phyloP scores from a whole-genome alignment of 1,140 invertebrate genomes.

The Megalopta genalis region DNA sequence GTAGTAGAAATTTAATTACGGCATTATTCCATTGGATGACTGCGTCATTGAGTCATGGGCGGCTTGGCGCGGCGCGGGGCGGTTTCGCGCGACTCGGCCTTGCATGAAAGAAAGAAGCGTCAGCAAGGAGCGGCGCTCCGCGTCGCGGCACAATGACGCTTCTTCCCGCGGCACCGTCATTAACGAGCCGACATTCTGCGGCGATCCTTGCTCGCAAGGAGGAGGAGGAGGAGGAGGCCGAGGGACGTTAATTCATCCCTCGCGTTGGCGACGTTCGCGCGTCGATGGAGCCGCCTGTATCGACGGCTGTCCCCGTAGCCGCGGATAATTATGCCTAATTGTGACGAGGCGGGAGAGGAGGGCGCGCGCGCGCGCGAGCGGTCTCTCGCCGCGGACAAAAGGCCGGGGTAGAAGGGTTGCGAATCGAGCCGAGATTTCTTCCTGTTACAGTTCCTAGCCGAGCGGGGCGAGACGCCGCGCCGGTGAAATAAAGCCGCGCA shows the following conservation, averaged over 20 bases:
- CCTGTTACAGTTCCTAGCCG: slow-evolving; percentile 1
- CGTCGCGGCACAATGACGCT: slow-evolving; percentile 24
- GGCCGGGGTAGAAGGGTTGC: slow-evolving; percentile 1
- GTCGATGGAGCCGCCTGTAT: slow-evolving; percentile 26
- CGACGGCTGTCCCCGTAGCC: slow-evolving; percentile 8
- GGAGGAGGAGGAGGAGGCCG: no score
- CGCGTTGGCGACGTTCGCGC: slow-evolving; percentile 12
- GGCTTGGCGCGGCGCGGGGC: neutral
- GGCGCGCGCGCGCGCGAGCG: no score
- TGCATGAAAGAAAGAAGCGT: slow-evolving; percentile 4
- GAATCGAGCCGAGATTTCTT: slow-evolving; percentile 12
- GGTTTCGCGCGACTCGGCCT: no score
- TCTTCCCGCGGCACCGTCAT: slow-evolving; percentile 18
- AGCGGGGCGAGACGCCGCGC: neutral
- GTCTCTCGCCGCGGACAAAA: slow-evolving; percentile 42
- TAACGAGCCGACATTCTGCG: slow-evolving; percentile 26
- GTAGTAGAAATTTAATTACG: slow-evolving; percentile 40
- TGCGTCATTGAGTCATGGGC: slow-evolving; percentile 17
- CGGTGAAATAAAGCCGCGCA: no score
- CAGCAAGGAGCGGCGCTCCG: neutral
- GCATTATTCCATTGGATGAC: slow-evolving; percentile 17
- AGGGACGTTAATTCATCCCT: slow-evolving; percentile 37
- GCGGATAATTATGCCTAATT: slow-evolving; percentile 61
- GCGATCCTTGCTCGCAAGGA: slow-evolving; percentile 7
- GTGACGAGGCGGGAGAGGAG: slow-evolving; percentile 41